Conservation (phyloP, 2,888 invertebrate species). For the Petrophora chlorosata region DNA sequence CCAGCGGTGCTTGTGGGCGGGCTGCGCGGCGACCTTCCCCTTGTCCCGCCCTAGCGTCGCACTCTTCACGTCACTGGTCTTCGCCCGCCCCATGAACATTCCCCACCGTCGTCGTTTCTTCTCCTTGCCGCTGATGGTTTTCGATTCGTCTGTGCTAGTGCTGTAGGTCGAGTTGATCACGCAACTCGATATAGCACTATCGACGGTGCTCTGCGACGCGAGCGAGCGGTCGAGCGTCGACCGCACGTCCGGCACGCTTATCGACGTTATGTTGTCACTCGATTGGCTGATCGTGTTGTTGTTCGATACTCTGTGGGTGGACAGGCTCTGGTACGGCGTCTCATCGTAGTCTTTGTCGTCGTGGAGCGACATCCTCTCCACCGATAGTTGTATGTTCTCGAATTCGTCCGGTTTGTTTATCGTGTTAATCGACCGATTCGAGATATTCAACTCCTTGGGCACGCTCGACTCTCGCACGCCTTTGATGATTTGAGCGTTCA, state of each 20-base stretch:
- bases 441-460: constrained; percentile 60
- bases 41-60: constrained; percentile 88
- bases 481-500: constrained; percentile 77
- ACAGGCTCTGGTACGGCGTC: constrained; percentile 76
- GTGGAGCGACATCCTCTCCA: constrained; percentile 64
- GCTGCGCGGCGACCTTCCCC: constrained; percentile 69
- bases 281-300: constrained; percentile 63
- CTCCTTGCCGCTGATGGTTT: constrained; percentile 76
- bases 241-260: constrained; percentile 53
- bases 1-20: constrained; percentile 86
- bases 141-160: constrained; percentile 51
- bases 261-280: constrained; percentile 71
- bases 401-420: constrained; percentile 56
- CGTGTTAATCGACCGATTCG: constrained; percentile 54
- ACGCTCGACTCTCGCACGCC: constrained; percentile 69
- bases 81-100: constrained; percentile 86
- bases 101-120: constrained; percentile 87
- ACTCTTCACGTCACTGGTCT: constrained; percentile 84
- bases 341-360: constrained; percentile 69
- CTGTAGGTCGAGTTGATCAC: constrained; percentile 61
- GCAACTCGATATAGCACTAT: constrained; percentile 60
- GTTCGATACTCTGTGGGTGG: constrained; percentile 65
- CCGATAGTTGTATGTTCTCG: constrained; percentile 57
- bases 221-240: constrained; percentile 33
- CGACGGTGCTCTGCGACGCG: constrained; percentile 46